These are phyloP conservation scores for Catocala sponsa DNA, from an alignment of 2,888 invertebrate genomes.

Conservation along the genomic window DNA sequence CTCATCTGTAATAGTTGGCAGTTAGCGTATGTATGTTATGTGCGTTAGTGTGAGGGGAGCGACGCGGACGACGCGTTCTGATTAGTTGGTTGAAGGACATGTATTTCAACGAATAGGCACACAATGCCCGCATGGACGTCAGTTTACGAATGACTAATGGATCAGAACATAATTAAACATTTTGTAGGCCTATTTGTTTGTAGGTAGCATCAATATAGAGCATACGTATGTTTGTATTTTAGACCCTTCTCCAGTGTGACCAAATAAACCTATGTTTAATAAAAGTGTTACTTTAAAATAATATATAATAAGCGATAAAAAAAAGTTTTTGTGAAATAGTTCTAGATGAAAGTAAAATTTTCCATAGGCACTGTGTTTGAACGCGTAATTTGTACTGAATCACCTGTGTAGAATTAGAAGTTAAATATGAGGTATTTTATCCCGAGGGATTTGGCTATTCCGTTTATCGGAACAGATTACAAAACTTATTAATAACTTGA, in stretches of 20 bases:
- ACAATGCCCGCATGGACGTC: no score
- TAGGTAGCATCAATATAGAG: not conserved
- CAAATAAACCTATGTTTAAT: constrained; percentile 29
- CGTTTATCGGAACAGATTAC: constrained; percentile 7
- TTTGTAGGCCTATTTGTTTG: no score
- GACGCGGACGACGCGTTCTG: no score
- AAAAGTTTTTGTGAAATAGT: constrained; percentile 20
- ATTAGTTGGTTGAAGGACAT: no score
- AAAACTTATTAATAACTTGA: constrained; percentile 10
- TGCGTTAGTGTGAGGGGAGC: no score
- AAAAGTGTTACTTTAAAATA: constrained; percentile 13
- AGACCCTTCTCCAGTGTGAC: constrained; percentile 36
- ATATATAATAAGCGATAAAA: constrained; percentile 15
- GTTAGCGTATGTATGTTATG: no score
- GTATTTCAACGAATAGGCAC: no score
- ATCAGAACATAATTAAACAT: no score
- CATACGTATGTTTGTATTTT: constrained; percentile 17
- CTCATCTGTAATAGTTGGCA: no score
- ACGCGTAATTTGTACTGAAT: constrained; percentile 27
- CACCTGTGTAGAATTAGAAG: constrained; percentile 1
- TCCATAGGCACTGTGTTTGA: constrained; percentile 44
- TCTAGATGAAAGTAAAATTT: constrained; percentile 25
- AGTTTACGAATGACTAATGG: no score
- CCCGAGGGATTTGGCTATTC: constrained; percentile 1
- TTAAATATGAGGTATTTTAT: not conserved